Conservation (phyloP, 2,888 invertebrate species). For the Himalopsyche anomala region DNA sequence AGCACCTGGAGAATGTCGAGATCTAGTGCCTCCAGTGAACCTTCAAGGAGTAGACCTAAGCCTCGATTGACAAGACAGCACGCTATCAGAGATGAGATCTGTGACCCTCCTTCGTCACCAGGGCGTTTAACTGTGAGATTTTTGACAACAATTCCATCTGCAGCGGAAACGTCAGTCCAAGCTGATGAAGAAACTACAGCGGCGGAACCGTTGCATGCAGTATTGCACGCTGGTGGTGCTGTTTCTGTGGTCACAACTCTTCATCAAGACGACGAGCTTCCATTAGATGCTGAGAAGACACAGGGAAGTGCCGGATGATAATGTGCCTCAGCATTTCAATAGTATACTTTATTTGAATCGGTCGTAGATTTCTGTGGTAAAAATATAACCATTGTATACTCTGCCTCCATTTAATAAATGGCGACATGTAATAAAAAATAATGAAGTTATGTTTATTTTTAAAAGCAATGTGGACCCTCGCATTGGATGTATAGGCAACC, state of each 20-base stretch:
- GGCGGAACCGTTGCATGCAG: constrained; percentile 61
- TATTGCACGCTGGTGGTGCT: constrained; percentile 58
- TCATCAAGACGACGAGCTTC: constrained; percentile 62
- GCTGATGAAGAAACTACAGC: constrained; percentile 79
- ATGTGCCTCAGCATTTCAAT: neutral
- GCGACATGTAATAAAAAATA: neutral
- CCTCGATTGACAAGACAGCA: constrained; percentile 88
- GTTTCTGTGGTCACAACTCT: constrained; percentile 60
- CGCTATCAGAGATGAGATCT: constrained; percentile 84
- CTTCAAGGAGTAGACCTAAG: constrained; percentile 73
- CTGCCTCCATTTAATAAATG: neutral
- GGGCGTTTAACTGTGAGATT: constrained; percentile 78
- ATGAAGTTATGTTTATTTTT: neutral
- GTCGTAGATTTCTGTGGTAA: constrained; percentile 16
- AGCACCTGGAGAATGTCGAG: constrained; percentile 93
- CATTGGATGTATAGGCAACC: too few species aligned
- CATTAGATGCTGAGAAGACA: constrained; percentile 63
- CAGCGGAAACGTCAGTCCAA: constrained; percentile 83
- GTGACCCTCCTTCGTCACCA: constrained; percentile 80
- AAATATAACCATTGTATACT: constrained; percentile 9
- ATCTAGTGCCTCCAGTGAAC: constrained; percentile 84
- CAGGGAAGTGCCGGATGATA: constrained; percentile 35
- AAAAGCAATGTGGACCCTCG: too few species aligned
- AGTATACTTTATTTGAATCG: neutral
- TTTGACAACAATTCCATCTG: constrained; percentile 84